Evolutionary conservation across 2,113 vertebrate genomes (phyloP).

Genomic region (Todiramphus chloris): DNA sequence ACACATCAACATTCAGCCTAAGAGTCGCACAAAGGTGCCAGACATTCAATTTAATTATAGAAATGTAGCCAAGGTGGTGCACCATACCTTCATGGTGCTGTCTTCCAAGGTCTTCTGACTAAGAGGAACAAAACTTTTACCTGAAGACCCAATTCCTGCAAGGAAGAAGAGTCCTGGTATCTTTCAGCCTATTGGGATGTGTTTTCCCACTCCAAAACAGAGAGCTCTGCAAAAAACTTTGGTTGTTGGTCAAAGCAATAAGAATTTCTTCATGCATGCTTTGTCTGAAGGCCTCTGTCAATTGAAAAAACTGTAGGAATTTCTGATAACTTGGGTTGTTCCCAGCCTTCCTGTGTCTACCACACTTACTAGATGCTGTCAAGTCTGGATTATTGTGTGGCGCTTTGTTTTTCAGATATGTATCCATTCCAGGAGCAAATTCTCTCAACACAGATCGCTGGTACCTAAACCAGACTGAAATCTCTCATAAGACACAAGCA

Average conservation of each 20-base stretch:
- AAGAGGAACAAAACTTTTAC: not conserved
- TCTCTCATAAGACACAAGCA: not conserved
- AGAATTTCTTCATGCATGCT: not conserved
- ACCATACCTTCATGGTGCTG: not conserved
- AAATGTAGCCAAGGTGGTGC: not conserved
- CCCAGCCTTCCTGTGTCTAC: not conserved
- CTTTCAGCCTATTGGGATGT: not conserved
- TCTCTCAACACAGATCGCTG: not conserved
- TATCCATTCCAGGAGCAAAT: not conserved
- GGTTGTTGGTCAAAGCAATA: not conserved
- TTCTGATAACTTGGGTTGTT: not conserved
- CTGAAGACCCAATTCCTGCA: not conserved
- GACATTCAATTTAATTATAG: not conserved
- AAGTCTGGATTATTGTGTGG: not conserved
- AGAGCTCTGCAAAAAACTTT: not conserved
- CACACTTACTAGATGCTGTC: not conserved
- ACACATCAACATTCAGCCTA: rapidly evolving
- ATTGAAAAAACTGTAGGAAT: not conserved
- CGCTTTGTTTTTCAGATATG: not conserved
- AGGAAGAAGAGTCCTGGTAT: not conserved
- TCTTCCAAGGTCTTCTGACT: not conserved
- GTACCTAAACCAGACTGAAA: not conserved
- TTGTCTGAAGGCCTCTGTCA: not conserved
- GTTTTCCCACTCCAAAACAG: not conserved
- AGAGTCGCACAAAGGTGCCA: not conserved